Conservation (phyloP, 2,113 vertebrate genomes). For the Salvelinus sp. region DNA sequence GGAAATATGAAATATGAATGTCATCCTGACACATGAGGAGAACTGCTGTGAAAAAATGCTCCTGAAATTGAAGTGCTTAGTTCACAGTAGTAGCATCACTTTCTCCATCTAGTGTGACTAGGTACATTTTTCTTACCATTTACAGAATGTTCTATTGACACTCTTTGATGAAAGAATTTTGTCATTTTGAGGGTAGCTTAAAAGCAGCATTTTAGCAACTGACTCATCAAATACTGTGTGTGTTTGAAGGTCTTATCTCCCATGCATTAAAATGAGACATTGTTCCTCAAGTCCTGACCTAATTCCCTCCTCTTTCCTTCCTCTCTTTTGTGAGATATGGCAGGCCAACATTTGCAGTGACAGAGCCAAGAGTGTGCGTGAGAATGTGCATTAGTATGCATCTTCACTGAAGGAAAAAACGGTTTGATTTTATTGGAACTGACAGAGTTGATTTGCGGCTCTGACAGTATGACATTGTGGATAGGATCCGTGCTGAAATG, state of each 20-base stretch:
- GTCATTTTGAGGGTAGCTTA: no score
- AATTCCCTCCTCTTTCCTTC: neutral
- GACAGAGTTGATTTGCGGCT: neutral
- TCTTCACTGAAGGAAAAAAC: neutral
- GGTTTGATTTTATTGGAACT: neutral
- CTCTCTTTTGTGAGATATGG: neutral
- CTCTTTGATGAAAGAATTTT: no score
- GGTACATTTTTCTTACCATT: no score
- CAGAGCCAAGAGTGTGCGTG: neutral
- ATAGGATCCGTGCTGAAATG: neutral
- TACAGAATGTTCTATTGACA: no score
- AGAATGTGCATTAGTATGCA: conserved; percentile 3
- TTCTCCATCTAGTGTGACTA: no score
- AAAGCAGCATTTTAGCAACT: no score
- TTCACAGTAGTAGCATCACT: no score
- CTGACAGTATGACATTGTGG: conserved; percentile 6
- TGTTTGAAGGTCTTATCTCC: neutral
- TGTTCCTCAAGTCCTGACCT: neutral
- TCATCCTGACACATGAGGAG: no score
- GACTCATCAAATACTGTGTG: neutral
- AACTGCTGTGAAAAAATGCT: no score
- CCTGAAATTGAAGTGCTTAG: no score
- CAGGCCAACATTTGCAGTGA: conserved; percentile 8
- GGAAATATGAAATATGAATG: no score
- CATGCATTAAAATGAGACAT: neutral